Conservation (phyloP, 2,888 invertebrate genomes). For the Drosophila lutescens region DNA sequence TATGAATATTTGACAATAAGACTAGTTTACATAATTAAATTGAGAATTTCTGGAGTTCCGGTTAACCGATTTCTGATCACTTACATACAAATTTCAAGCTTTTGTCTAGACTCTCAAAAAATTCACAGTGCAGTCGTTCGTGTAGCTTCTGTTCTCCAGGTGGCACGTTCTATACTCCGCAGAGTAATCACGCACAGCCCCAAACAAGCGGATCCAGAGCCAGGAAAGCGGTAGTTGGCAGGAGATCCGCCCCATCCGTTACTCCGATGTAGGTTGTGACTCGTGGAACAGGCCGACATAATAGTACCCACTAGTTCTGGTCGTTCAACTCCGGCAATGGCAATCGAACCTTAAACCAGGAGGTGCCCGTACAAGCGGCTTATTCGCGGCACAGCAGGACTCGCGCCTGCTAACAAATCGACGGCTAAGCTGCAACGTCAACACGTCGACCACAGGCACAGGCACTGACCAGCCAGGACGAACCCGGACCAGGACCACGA, state of each 20-base stretch:
- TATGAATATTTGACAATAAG: too few species aligned
- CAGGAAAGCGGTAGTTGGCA: slow-evolving; percentile 2
- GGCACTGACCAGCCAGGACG: background rate
- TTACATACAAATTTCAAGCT: too few species aligned
- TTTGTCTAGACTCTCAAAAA: too few species aligned
- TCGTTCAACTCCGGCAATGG: slow-evolving; percentile 19
- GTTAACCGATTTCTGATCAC: too few species aligned
- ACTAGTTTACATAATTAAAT: too few species aligned
- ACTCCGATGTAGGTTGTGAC: background rate
- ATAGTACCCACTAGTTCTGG: background rate
- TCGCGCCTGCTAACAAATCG: slow-evolving; percentile 52
- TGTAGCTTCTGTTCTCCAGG: background rate
- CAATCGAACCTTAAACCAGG: background rate
- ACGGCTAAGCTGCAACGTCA: slow-evolving; percentile 69
- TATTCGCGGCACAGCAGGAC: slow-evolving; percentile 5
- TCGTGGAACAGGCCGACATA: background rate
- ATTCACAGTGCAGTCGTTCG: too few species aligned
- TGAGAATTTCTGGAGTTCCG: too few species aligned
- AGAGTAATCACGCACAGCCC: background rate
- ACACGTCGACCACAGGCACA: slow-evolving; percentile 50
- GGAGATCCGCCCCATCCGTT: background rate
- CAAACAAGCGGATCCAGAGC: background rate
- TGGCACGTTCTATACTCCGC: background rate
- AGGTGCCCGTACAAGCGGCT: slow-evolving; percentile 8
- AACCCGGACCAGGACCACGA: background rate